These are phyloP conservation scores for Macrobrachium rosenbergii DNA, from an alignment of 1,140 invertebrate species.

Conservation along the genomic window DNA sequence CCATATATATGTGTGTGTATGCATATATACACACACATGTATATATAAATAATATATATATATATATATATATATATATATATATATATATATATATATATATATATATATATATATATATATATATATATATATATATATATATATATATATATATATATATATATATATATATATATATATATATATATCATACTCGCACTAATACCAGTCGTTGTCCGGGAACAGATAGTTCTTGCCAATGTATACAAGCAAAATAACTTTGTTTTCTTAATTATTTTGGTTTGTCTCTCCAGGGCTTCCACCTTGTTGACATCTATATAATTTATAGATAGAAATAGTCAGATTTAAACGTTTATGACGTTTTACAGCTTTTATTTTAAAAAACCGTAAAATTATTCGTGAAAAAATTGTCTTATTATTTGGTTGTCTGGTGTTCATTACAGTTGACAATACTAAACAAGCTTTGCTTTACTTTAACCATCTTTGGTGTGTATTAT, in stretches of 20 bases:
- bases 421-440: not conserved
- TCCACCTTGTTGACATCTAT: too few relatives aligned
- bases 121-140: not conserved
- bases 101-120: slow-evolving; percentile 11
- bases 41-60: slow-evolving; percentile 2
- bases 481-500: too few relatives aligned
- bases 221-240: too few relatives aligned
- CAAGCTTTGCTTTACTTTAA: too few relatives aligned
- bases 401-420: not conserved
- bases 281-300: too few relatives aligned
- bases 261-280: too few relatives aligned
- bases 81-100: slow-evolving; percentile 18
- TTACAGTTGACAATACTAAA: too few relatives aligned
- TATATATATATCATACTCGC: not conserved
- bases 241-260: too few relatives aligned
- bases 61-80: too few relatives aligned
- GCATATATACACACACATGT: not conserved
- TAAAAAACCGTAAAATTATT: not conserved
- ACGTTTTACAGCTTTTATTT: not conserved
- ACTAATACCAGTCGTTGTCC: too few relatives aligned
- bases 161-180: slow-evolving; percentile 22
- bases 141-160: slow-evolving; percentile 22
- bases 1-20: not conserved
- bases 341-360: too few relatives aligned
- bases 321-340: too few relatives aligned